phyloP scores from a whole-genome alignment of 2,797 vertebrate species.

The Coracias cyanogaster region DNA sequence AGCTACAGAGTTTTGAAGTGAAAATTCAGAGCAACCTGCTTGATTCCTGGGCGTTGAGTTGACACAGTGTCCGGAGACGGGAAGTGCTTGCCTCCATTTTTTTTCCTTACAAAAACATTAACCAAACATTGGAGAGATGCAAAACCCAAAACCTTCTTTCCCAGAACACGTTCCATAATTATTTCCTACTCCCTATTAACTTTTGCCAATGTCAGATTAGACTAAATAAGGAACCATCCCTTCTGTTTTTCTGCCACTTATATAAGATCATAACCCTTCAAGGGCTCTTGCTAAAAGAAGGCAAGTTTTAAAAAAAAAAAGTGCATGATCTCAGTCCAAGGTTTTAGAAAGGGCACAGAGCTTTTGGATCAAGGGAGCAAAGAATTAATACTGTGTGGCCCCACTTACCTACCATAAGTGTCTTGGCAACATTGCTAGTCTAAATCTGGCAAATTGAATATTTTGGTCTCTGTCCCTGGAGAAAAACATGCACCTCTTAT shows the following conservation, averaged over 20 bases:
- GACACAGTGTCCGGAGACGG: neutral
- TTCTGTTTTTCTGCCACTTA: neutral
- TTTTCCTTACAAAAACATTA: neutral
- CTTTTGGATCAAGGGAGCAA: slow-evolving; percentile 3
- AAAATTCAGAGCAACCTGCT: neutral
- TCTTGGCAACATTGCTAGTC: neutral
- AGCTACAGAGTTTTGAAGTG: neutral
- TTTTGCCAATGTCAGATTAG: neutral
- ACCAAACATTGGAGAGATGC: neutral
- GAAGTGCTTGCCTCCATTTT: neutral
- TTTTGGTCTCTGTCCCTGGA: slow-evolving; percentile 6
- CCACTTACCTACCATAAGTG: neutral
- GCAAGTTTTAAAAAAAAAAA: neutral
- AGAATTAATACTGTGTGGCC: neutral
- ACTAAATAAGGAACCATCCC: neutral
- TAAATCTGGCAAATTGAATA: slow-evolving; percentile 19
- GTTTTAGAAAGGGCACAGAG: neutral
- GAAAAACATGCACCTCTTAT: neutral
- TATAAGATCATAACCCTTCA: neutral
- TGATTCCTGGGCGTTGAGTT: neutral
- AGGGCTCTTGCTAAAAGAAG: neutral
- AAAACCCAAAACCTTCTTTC: neutral
- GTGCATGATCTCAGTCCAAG: neutral
- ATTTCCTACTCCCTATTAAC: neutral
- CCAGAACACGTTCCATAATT: neutral